Evolutionary conservation across 2,888 invertebrate species (phyloP).

Genomic region (Spicauda simplicius): DNA sequence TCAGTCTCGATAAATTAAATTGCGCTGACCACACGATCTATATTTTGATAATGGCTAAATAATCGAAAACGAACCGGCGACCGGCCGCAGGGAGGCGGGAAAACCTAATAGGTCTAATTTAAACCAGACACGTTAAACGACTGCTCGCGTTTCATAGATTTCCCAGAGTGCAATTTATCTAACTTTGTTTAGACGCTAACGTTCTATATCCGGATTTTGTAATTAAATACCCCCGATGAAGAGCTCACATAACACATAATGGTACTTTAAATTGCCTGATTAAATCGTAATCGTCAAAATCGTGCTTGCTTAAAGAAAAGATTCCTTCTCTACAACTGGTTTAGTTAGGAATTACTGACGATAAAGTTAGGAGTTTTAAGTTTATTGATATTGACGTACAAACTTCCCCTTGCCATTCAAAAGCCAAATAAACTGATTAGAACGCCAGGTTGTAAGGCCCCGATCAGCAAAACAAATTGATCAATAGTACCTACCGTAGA

Average conservation of each 20-base stretch:
- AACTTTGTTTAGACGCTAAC: constrained; percentile 13
- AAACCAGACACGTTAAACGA: constrained; percentile 47
- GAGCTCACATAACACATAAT: too few species aligned
- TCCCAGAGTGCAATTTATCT: constrained; percentile 15
- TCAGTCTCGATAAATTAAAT: constrained; percentile 69
- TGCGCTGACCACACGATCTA: constrained; percentile 59
- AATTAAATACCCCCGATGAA: not conserved
- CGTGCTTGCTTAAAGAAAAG: too few species aligned
- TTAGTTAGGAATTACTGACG: too few species aligned
- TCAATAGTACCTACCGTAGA: constrained; percentile 24
- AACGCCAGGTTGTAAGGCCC: constrained; percentile 10
- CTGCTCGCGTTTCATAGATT: constrained; percentile 10
- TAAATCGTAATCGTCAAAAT: too few species aligned
- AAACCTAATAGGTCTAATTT: constrained; percentile 62
- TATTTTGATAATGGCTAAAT: constrained; percentile 71
- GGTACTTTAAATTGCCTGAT: too few species aligned
- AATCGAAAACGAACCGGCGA: constrained; percentile 60
- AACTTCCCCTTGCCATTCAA: not conserved
- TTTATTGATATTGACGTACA: too few species aligned
- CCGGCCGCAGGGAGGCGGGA: constrained; percentile 40
- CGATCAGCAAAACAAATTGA: constrained; percentile 31
- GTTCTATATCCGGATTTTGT: not conserved
- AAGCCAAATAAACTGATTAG: constrained; percentile 14
- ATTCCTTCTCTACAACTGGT: too few species aligned
- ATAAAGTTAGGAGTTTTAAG: too few species aligned